Base-by-base conservation (phyloP, 1,140 invertebrate genomes). In the Drosophila parabipectinata region DNA sequence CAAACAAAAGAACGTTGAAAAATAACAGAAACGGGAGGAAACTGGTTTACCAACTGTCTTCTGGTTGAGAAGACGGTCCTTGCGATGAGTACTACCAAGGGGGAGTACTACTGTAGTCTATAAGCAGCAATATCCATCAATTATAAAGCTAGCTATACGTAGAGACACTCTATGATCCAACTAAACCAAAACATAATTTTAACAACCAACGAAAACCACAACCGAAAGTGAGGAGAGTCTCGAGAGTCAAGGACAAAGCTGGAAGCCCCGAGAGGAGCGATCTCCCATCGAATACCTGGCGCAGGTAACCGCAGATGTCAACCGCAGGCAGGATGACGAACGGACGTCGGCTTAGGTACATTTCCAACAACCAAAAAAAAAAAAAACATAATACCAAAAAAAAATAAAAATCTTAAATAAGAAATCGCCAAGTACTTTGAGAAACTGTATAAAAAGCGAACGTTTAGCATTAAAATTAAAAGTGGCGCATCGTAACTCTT, bases 41-140 rank as follows among this genome's bases (percentile, higher is more conserved):
- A 87, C 82, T 77, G 82, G 82, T 87, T 87, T 87, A 60, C 83
- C 82, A 87, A 87, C 82, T 87, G 82, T 60, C 72, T 62, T 50
- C 39, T 34, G 59, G 52, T 10, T 26, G 26, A 28, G 39, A 56
- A 52, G 63, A 63, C 53, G 53, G 56, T 41, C 32, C 52, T 55
- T 51, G 51, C 28, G 39, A 53, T 74, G 14, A 39, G 47, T 28
- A 28, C 26, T 28, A 6, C 47, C 15, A 21, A 21, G 48, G 28
- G 48, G 60, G 39, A 15, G 53, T 32, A 48, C 32, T 47, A 28
- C 6, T 7, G 37, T 75, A 75, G 72, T 58, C 54, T 55, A 58
- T 75, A 75, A 75, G 72, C 66, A 44, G 14, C 67, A 69, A 41
- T 51, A 71, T 69, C 64, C 30, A 55, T 71, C 64, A 57, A 69